These are phyloP conservation scores for Leptestheria dahalacensis DNA, from an alignment of 1,140 invertebrate genomes.

Conservation along the genomic window DNA sequence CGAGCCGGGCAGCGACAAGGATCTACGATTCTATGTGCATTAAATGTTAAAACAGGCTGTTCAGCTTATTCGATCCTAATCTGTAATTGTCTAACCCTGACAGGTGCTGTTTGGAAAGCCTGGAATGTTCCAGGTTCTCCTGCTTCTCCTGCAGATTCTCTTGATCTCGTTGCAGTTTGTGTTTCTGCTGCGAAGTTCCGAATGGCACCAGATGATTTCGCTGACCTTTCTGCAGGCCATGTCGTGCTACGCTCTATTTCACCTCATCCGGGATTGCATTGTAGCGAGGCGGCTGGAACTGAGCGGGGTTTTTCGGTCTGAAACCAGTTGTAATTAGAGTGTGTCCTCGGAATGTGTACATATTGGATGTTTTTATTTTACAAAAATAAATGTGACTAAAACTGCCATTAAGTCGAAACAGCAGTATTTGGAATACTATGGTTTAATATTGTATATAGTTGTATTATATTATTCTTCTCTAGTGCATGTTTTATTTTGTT, in stretches of 20 bases:
- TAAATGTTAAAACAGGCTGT: neutral
- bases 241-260: conserved; percentile 83
- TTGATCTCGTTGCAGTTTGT: conserved; percentile 61
- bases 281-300: conserved; percentile 28
- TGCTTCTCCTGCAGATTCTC: conserved; percentile 31
- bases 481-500: no score
- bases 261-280: conserved; percentile 67
- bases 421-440: no score
- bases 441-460: no score
- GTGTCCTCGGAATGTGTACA: no score
- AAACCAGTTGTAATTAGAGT: no score
- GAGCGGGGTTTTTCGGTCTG: no score
- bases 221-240: conserved; percentile 67
- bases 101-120: neutral
- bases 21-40: neutral
- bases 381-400: no score
- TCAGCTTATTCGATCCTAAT: neutral
- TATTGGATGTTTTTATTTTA: no score
- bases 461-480: no score
- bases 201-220: conserved; percentile 84
- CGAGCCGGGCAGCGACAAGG: neutral
- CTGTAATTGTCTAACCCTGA: neutral
- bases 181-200: conserved; percentile 53
- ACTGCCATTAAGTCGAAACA: no score
- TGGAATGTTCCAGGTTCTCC: neutral